Percentiles rank a stretch among this genome's conserved stretches.
phyloP scores from a whole-genome alignment of 2,888 invertebrate genomes.

The Laspeyria flexula region DNA sequence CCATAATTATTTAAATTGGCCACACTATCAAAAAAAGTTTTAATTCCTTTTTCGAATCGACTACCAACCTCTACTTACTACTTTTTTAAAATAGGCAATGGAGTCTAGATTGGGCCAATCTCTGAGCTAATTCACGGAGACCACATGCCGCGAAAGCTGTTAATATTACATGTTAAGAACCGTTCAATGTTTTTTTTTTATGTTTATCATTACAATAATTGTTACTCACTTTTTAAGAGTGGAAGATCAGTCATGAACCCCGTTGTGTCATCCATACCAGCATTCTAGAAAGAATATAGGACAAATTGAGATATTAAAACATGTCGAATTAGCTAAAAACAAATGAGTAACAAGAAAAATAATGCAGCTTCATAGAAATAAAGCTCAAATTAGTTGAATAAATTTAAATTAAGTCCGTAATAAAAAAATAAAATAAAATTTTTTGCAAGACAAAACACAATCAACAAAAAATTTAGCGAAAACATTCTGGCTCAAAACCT shows the following conservation, averaged over 20 bases:
- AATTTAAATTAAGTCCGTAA: no score
- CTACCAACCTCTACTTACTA: no score
- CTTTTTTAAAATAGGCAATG: slow-evolving; percentile 6
- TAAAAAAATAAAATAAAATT: no score
- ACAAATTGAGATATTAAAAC: no score
- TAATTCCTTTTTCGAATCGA: slow-evolving; percentile 10
- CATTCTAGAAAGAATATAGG: slow-evolving; percentile 86
- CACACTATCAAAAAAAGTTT: slow-evolving; percentile 18
- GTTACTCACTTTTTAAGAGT: slow-evolving; percentile 93
- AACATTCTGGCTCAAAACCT: background rate
- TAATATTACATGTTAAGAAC: slow-evolving; percentile 9
- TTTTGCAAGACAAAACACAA: no score
- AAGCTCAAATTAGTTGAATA: no score
- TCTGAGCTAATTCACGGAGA: slow-evolving; percentile 9
- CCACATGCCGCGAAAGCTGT: slow-evolving; percentile 23
- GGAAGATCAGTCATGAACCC: slow-evolving; percentile 96
- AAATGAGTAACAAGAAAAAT: no score
- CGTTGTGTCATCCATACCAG: slow-evolving; percentile 94
- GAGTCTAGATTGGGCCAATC: slow-evolving; percentile 15
- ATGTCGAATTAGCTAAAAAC: background rate
- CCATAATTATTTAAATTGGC: slow-evolving; percentile 25
- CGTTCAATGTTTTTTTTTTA: slow-evolving; percentile 3
- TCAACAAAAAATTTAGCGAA: no score
- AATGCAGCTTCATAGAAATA: no score
- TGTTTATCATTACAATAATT: slow-evolving; percentile 10